A percentile compares a stretch with the other conserved stretches of the same genome.
phyloP scores from a whole-genome alignment of 1,140 invertebrate species.

The Lamellibrachia luymesi region DNA sequence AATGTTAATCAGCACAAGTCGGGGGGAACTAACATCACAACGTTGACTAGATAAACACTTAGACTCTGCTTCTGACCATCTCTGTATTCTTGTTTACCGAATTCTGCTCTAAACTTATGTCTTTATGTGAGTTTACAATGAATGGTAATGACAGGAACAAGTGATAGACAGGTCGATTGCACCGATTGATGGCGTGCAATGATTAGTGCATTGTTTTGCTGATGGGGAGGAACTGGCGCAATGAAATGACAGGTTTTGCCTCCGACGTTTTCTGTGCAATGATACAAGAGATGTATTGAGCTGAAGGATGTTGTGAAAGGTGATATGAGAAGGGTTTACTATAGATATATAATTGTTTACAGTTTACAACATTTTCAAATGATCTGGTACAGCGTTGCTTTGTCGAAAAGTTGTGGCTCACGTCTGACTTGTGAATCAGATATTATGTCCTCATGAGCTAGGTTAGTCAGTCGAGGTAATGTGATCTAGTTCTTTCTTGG shows the following conservation, averaged over 20 bases:
- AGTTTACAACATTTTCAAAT: not conserved
- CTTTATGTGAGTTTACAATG: not conserved
- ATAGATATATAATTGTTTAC: not conserved
- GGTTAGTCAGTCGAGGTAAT: too few species aligned
- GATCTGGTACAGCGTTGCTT: not conserved
- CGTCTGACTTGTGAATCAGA: too few species aligned
- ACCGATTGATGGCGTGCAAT: not conserved
- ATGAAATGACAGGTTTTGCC: not conserved
- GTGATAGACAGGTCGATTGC: not conserved
- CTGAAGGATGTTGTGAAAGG: not conserved
- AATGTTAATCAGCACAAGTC: not conserved
- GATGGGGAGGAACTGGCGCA: not conserved
- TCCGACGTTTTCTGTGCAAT: not conserved
- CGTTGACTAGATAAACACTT: not conserved
- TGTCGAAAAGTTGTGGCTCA: not conserved
- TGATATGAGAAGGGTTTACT: not conserved
- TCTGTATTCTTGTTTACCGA: not conserved
- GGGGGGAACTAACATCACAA: not conserved
- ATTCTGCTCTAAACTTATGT: not conserved
- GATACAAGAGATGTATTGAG: not conserved
- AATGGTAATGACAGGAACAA: not conserved
- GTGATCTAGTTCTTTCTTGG: too few species aligned
- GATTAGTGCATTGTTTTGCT: not conserved
- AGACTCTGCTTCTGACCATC: not conserved
- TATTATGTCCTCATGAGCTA: too few species aligned